Base-by-base conservation (phyloP, 2,888 invertebrate genomes). In the Brachyptera putata region DNA sequence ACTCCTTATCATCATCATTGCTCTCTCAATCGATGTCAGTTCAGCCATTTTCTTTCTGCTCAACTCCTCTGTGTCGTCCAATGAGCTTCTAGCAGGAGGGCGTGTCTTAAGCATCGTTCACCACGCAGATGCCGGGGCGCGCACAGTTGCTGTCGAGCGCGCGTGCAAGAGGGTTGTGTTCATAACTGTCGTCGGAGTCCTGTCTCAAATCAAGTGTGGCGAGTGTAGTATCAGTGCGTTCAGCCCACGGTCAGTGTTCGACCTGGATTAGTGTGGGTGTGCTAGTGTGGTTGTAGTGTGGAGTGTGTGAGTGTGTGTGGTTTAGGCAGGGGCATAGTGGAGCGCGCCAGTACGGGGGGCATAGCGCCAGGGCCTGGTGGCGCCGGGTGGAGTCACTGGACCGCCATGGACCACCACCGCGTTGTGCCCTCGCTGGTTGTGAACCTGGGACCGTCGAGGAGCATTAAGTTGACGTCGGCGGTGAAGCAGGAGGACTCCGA, bases 401-500 rank as follows among this genome's bases (percentile, higher is more conserved):
- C 36, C 48, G 56, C 55, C 41, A 56, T 36, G 64, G 66, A 66
- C 58, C 68, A 68, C 67, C 68, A 68, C 67, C 70, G 68, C 65
- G 67, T 67, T 60, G 67, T 68, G 50, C 69, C 70, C 26, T 68
- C 71, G 50, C 68, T 69, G 58, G 68, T 70, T 56, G 68, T 68
- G 66, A 70, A 70, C 66, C 71, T 71, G 67, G 70, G 69, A 63
- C 70, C 70, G 66, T 66, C 68, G 67, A 70, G 72, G 60, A 68
- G 71, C 63, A 68, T 73, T 74, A 77, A 76, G 72, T 77, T 79
- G 75, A 46, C 46, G 18, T 76, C 78, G 68, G 78, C 79, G 64
- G 76, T 78, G 68, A 78, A 78, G 71, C 74, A 76, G 64, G 79
- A 78, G 69, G 76, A 73, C 62, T 72, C 75, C 66, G 76, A 78